Evolutionary conservation across 2,888 invertebrate species (phyloP), one percentile per base, ranked within the genome.

Genomic region (Brachypterus glaber): DNA sequence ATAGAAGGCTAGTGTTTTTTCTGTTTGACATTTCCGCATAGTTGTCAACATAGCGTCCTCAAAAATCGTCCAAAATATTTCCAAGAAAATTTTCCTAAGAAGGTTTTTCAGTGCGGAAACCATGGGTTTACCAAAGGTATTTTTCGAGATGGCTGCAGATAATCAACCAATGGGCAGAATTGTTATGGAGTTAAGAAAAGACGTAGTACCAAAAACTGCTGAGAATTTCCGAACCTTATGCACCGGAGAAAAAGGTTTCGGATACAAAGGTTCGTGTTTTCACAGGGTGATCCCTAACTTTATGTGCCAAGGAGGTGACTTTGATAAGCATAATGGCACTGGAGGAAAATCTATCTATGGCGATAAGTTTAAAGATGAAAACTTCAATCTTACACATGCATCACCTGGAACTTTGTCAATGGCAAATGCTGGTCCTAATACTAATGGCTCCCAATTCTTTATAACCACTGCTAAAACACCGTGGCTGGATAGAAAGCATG

Each of bases 271-370:
- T 53, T 89, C 88, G 65, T 85, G 79, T 55, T 95, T 93, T 79
- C 93, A 95, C 69, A 84, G 95, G 56, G 86, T 95, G 58, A 95
- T 95, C 68, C 93, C 93, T 53, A 89, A 90, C 70, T 95, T 95
- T 74, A 95, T 95, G 93, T 87, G 91, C 69, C 93, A 95, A 73
- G 92, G 90, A 38, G 89, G 93, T 52, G 93, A 93, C 66, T 93
- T 95, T 65, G 92, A 92, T 57, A 84, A 87, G 67, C 67, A 95
- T 81, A 88, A 88, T 63, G 93, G 93, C 72, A 89, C 89, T 58
- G 89, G 89, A 43, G 95, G 95, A 52, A 92, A 92, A 70, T 95
- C 95, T 53, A 97, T 97, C 71, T 97, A 93, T 55, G 96, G 97
- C 36, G 77, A 78, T 60, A 93, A 93, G 71, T 97, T 97, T 67